Percentiles rank a stretch among this genome's conserved stretches.
These are phyloP conservation scores for Tauraco hartlaubi DNA, from an alignment of 2,797 vertebrate species.

Conservation along the genomic window DNA sequence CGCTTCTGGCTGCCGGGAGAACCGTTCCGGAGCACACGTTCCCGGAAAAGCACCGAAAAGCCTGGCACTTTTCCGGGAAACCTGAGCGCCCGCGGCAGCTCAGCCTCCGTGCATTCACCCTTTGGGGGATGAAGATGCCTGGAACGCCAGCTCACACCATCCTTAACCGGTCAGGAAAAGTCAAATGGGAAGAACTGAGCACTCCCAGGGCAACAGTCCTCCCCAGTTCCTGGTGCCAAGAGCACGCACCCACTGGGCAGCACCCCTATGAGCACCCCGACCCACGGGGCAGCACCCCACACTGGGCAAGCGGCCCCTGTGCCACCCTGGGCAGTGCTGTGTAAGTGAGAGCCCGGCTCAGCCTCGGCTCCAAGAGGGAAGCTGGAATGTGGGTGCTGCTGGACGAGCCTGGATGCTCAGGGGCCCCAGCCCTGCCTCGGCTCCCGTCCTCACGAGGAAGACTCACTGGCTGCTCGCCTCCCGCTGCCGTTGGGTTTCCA, in stretches of 20 bases:
- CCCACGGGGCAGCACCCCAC: background rate
- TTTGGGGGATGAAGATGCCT: background rate
- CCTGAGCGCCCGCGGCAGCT: background rate
- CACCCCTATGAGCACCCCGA: background rate
- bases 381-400: background rate
- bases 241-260: background rate
- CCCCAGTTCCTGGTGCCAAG: background rate
- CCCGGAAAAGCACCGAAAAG: too few species aligned
- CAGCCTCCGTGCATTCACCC: background rate
- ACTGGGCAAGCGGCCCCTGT: rapidly evolving
- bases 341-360: background rate
- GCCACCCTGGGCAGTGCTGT: too few species aligned
- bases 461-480: background rate
- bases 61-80: background rate
- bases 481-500: rapidly evolving
- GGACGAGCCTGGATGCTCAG: background rate
- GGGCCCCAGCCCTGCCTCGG: background rate
- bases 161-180: background rate
- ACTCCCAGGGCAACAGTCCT: background rate
- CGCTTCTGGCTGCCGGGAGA: rapidly evolving
- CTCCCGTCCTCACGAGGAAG: background rate
- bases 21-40: too few species aligned
- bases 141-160: rapidly evolving
- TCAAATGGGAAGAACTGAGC: rapidly evolving
- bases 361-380: background rate